Evolutionary conservation across 2,888 invertebrate species (phyloP).

Genomic region (Leptodirus hochenwartii): DNA sequence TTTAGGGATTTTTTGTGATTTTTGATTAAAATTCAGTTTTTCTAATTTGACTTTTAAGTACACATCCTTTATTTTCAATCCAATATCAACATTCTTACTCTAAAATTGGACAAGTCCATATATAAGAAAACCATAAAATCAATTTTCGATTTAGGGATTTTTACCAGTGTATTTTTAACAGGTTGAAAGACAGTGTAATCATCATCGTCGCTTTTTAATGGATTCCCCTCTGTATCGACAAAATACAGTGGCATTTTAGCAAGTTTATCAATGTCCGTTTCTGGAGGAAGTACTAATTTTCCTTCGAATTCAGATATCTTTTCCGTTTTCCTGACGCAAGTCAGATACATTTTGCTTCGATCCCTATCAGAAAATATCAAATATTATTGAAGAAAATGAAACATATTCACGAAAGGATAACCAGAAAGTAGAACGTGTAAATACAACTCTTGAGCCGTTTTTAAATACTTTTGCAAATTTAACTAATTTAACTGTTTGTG

Average conservation of each 20-base stretch:
- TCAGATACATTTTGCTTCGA: too few species aligned
- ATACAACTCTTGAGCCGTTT: too few species aligned
- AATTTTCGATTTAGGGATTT: not conserved
- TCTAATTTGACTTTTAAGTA: not conserved
- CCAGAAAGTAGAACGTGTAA: too few species aligned
- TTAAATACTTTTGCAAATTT: too few species aligned
- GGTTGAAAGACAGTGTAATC: conserved; percentile 8
- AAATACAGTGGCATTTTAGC: conserved; percentile 11
- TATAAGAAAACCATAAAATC: not conserved
- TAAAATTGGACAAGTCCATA: not conserved
- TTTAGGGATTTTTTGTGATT: too few species aligned
- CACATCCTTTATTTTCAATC: not conserved
- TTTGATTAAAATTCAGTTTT: not conserved
- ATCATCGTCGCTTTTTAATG: not conserved
- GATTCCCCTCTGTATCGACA: conserved; percentile 5
- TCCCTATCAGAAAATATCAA: too few species aligned
- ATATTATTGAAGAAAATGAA: too few species aligned
- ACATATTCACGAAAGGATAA: too few species aligned
- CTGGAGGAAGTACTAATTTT: conserved; percentile 8
- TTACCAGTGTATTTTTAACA: conserved; percentile 8
- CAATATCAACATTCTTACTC: conserved; percentile 1
- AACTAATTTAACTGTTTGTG: too few species aligned
- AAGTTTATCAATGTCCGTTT: conserved; percentile 7
- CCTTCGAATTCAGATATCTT: too few species aligned
- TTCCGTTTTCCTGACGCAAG: too few species aligned